Conservation (phyloP, 1,140 invertebrate genomes). For the Ceratosolen solmsi region DNA sequence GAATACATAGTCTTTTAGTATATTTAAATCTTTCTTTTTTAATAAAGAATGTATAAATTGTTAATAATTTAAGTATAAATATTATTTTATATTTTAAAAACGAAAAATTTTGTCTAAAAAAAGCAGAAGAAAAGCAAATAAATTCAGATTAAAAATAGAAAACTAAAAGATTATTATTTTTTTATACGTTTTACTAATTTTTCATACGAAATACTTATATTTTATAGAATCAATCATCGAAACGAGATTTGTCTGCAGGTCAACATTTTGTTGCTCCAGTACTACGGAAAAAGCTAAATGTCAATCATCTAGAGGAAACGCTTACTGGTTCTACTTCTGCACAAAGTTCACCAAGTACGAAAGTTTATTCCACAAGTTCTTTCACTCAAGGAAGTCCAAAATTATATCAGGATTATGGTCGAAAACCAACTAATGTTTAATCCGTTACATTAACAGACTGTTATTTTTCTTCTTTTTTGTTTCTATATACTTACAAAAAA, state of each 20-base stretch:
- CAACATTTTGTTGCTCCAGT: slow-evolving; percentile 70
- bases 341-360: slow-evolving; percentile 58
- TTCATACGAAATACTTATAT: slow-evolving; percentile 19
- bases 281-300: slow-evolving; percentile 59
- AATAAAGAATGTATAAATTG: too few relatives aligned
- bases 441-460: slow-evolving; percentile 32
- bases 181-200: too few relatives aligned
- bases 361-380: slow-evolving; percentile 58
- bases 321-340: slow-evolving; percentile 61
- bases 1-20: too few relatives aligned
- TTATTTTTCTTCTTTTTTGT: slow-evolving; percentile 35
- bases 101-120: too few relatives aligned
- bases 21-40: too few relatives aligned
- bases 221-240: slow-evolving; percentile 61
- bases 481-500: slow-evolving; percentile 26
- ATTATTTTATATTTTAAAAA: too few relatives aligned
- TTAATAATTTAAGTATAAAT: too few relatives aligned
- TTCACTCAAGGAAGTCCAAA: slow-evolving; percentile 66
- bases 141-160: too few relatives aligned
- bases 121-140: too few relatives aligned
- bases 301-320: slow-evolving; percentile 61
- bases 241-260: slow-evolving; percentile 65
- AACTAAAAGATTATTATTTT: too few relatives aligned
- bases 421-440: slow-evolving; percentile 58
- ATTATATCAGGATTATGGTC: slow-evolving; percentile 70